Base-by-base conservation (phyloP, 2,888 invertebrate genomes). In the Lottia gigantea region DNA sequence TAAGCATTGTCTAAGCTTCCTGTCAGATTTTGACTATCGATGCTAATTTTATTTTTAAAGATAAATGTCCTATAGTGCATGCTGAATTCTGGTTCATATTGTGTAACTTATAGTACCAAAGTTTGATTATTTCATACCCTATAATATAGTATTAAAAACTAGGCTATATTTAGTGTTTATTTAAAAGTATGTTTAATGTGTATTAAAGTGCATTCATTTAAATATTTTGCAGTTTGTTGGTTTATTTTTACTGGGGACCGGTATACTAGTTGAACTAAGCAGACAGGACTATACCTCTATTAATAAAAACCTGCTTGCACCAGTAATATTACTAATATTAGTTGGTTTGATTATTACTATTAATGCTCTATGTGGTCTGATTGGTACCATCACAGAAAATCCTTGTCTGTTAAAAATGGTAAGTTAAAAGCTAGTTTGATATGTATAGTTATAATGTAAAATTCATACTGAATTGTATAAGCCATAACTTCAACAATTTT, bases 351-450 rank as follows among this genome's bases (percentile, higher is more conserved):
- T 83, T 74, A 82, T 86, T 64, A 73, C 81, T 46, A 71, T 85
- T 68, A 84, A 82, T 62, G 82, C 86, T 14, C 64, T 86, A 46
- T 76, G 82, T 68, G 86, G 86, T 12, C 68, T 85, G 46, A 74
- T 83, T 26, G 85, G 86, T 6, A 82, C 82, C 3, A 47, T 83
- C 49, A 75, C 78, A 55, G 86, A 86, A 69, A 81, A 83, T 64
- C 77, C 79, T n/a, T 71, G 78, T 19, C 76, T 83, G 23, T 81
- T 86, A 26, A 85, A 80, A 80, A 74, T 83, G 70, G 86, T 86
- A 74, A 77, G 84, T 83, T 25, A 49, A 40, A 40, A 1, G 11
- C 11, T 40, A 6, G 40, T 40, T 40, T 31, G 6, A 31, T 31
- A n/a, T n/a, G n/a, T 55, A 12, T 55, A 55, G n/a, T 19, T 55